Base-by-base conservation (phyloP, 2,797 vertebrate species). In the Falco naumanni region DNA sequence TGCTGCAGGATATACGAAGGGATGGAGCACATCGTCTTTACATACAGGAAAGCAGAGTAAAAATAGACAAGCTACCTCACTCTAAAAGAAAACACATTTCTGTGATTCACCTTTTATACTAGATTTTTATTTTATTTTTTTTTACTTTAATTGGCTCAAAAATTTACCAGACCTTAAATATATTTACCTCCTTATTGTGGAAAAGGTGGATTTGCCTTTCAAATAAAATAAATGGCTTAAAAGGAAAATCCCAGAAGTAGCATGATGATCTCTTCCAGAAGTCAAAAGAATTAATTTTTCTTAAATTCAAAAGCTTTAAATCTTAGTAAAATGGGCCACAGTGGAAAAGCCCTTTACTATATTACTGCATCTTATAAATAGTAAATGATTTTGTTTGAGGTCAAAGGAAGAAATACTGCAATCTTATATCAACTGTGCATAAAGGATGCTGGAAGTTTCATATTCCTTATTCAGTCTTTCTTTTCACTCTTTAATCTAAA, bases 231-330 rank as follows among this genome's bases (percentile, higher is more conserved):
- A 85, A 93, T n/a, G 8, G 6, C 45, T 85, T 80, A 5, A 37
- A 37, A 53, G n/a, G 86, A 39, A 34, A 10, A 17, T 16, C 5
- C 6, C 65, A 93, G 37, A 95, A 75, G 31, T 34, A 48, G 5
- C 37, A 81, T 10, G 5, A 69, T 50, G 33, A 92, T 57, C 43
- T 83, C 17, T 89, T 87, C 66, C 69, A 86, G 65, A 94, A 93
- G 37, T 68, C 78, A 47, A 71, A 81, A 83, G 1, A 56, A 93
- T 81, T 91, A 50, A 34, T 85, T 95, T 77, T 88, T 79, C 74
- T 95, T 93, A 84, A 50, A 95, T 89, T 95, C 29, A 89, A 95
- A 95, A 96, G 79, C 71, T 65, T 94, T 97, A 95, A 96, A 96
- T 96, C 79, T 93, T 91, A 81, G 64, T 87, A 83, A 77, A 92